Evolutionary conservation across 2,888 invertebrate species (phyloP).

Genomic region (Oscheius sp.): DNA sequence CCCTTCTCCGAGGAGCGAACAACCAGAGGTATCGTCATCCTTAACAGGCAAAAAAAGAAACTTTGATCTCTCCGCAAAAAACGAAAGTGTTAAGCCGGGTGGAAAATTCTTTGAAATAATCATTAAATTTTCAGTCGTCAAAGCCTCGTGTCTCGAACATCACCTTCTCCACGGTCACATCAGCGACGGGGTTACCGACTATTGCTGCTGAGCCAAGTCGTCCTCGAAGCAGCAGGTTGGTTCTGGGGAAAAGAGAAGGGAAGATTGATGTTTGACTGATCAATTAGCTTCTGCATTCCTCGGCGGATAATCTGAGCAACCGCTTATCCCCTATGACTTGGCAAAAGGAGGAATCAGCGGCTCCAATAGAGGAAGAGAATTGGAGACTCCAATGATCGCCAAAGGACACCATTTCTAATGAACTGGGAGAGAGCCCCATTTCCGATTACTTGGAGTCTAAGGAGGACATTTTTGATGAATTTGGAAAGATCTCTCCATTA

Average conservation of each 20-base stretch:
- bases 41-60: too few species aligned
- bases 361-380: background rate
- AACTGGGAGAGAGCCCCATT: too few species aligned
- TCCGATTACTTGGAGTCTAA: too few species aligned
- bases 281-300: background rate
- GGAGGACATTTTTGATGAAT: too few species aligned
- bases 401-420: too few species aligned
- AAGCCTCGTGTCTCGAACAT: slow-evolving; percentile 69
- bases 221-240: slow-evolving; percentile 67
- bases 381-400: background rate
- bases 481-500: too few species aligned
- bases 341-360: background rate
- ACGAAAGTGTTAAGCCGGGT: background rate
- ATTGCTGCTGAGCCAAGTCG: slow-evolving; percentile 75
- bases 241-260: too few species aligned
- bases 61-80: background rate
- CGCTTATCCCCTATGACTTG: too few species aligned
- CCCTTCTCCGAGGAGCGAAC: background rate
- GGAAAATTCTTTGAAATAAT: background rate
- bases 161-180: slow-evolving; percentile 74
- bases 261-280: too few species aligned
- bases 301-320: too few species aligned
- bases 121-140: slow-evolving; percentile 58
- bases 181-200: slow-evolving; percentile 76
- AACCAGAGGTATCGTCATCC: slow-evolving; percentile 24